phyloP scores from a whole-genome alignment of 2,113 vertebrate genomes.

The Stegastes partitus region DNA sequence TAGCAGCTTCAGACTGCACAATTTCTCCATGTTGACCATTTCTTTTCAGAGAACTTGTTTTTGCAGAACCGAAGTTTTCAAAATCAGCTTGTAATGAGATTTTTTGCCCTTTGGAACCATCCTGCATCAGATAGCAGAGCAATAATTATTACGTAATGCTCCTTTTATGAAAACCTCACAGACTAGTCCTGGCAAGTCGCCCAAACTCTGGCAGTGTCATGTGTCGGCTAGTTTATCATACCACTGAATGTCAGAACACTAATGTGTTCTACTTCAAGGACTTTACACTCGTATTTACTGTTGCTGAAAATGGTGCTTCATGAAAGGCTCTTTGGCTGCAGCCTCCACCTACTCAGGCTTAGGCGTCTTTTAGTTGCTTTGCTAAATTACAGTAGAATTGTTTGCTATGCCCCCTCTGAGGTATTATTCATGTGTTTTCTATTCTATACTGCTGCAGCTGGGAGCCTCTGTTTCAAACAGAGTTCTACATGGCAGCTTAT shows the following conservation, averaged over 20 bases:
- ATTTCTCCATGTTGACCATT: background rate
- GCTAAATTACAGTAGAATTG: background rate
- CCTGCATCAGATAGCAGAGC: constrained; percentile 60
- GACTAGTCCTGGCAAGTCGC: constrained; percentile 9
- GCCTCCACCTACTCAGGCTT: constrained; percentile 1
- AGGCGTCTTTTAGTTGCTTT: background rate
- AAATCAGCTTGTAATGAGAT: constrained; percentile 21
- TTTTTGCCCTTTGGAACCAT: constrained; percentile 70
- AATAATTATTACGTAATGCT: constrained; percentile 60
- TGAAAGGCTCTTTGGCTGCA: background rate
- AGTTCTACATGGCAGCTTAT: too few species aligned
- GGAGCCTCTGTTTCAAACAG: background rate
- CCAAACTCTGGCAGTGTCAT: constrained; percentile 12
- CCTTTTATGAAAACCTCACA: constrained; percentile 46
- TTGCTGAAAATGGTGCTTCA: constrained; percentile 5
- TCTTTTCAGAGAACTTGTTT: background rate
- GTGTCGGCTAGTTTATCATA: constrained; percentile 35
- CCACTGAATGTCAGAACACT: constrained; percentile 9
- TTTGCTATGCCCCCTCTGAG: background rate
- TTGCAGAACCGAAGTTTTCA: background rate
- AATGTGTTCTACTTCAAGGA: constrained; percentile 23
- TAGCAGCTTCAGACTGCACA: background rate
- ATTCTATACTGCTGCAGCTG: background rate
- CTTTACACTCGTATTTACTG: constrained; percentile 8
- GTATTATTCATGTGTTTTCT: constrained; percentile 5